A percentile compares a stretch with the other conserved stretches of the same genome.
Conservation (phyloP, 2,113 vertebrate genomes). For the Physeter macrocephalus region DNA sequence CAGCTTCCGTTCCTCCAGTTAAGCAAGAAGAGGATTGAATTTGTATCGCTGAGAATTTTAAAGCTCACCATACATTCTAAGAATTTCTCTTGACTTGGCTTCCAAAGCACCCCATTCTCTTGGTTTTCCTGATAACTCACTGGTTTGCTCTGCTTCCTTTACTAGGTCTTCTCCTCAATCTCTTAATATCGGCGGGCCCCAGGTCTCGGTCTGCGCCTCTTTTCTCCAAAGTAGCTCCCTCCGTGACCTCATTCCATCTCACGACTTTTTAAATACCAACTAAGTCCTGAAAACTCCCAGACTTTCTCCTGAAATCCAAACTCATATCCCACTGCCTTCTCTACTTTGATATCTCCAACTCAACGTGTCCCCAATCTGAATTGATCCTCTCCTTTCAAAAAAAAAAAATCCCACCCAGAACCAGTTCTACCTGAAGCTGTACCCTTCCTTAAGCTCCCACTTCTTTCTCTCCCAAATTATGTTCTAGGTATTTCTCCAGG, state of each 20-base stretch:
- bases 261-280: neutral
- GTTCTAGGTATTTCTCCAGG: neutral
- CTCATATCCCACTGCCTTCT: neutral
- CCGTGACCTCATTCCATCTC: neutral
- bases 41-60: neutral
- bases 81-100: neutral
- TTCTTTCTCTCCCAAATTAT: neutral
- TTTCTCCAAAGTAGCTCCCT: neutral
- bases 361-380: neutral
- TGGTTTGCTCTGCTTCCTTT: neutral
- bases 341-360: neutral
- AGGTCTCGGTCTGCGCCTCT: neutral
- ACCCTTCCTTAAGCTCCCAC: neutral
- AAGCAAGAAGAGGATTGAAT: neutral
- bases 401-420: neutral
- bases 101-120: neutral
- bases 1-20: neutral
- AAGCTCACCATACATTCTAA: neutral
- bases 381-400: neutral
- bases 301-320: neutral
- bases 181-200: neutral
- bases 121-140: neutral
- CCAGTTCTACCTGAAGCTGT: neutral
- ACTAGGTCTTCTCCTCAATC: neutral
- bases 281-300: neutral